These are phyloP conservation scores for Megaceryle torquata DNA, from an alignment of 2,113 vertebrate species.

Conservation along the genomic window DNA sequence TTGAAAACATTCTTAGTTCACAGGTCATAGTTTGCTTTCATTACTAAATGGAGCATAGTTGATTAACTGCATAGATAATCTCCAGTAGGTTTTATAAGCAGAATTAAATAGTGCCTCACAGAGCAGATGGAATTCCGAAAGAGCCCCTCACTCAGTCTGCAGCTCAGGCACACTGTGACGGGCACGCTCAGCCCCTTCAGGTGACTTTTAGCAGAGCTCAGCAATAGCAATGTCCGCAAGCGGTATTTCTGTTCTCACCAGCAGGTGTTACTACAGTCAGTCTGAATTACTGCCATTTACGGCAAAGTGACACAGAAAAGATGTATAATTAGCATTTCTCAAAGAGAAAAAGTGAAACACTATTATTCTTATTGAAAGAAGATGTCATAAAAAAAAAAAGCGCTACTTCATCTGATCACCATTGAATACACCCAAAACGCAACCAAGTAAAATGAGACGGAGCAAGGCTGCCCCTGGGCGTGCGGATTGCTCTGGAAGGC, in stretches of 20 bases:
- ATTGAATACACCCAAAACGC: not conserved
- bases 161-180: not conserved
- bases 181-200: not conserved
- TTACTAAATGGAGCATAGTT: not conserved
- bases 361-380: not conserved
- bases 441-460: not conserved
- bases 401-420: not conserved
- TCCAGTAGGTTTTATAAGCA: not conserved
- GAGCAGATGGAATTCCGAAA: not conserved
- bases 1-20: not conserved
- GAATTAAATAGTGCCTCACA: not conserved
- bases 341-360: not conserved
- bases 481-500: not conserved
- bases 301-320: not conserved
- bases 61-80: conserved; percentile 39
- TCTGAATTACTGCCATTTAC: not conserved
- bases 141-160: not conserved
- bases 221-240: not conserved
- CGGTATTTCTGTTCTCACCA: not conserved
- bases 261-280: not conserved
- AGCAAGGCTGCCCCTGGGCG: not conserved
- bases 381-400: not conserved
- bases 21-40: not conserved
- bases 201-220: not conserved
- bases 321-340: not conserved